A percentile compares a stretch with the other conserved stretches of the same genome.
phyloP scores from a whole-genome alignment of 2,888 invertebrate genomes.

The Operophtera brumata region DNA sequence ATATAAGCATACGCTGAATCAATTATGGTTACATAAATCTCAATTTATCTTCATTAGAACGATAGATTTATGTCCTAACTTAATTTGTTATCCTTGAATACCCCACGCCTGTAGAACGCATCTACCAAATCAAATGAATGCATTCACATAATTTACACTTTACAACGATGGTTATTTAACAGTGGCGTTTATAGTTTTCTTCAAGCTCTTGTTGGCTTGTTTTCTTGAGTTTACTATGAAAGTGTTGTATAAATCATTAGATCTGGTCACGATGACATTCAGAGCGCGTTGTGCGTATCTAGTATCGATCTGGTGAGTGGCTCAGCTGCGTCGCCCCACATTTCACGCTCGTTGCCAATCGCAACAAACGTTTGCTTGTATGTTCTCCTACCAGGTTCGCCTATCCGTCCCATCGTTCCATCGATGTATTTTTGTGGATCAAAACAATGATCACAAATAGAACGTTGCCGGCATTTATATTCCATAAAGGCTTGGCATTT shows the following conservation, averaged over 20 bases:
- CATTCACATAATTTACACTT: conserved; percentile 12
- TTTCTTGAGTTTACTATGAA: conserved; percentile 41
- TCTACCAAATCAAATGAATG: conserved; percentile 24
- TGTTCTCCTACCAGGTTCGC: conserved; percentile 38
- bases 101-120: conserved; percentile 25
- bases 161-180: conserved; percentile 28
- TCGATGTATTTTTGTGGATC: conserved; percentile 44
- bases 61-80: conserved; percentile 29
- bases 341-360: conserved; percentile 67
- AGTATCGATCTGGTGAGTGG: conserved; percentile 73
- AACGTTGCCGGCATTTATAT: conserved; percentile 39
- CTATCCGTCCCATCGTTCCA: conserved; percentile 36
- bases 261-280: conserved; percentile 64
- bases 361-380: conserved; percentile 48
- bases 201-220: conserved; percentile 32
- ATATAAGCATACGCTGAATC: neutral
- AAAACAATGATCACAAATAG: conserved; percentile 48
- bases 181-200: conserved; percentile 33
- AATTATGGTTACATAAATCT: conserved; percentile 6
- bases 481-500: conserved; percentile 42
- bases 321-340: conserved; percentile 70
- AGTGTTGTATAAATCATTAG: conserved; percentile 53
- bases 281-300: conserved; percentile 72
- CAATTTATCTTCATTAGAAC: conserved; percentile 26
- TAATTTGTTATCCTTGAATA: conserved; percentile 25